phyloP scores from a whole-genome alignment of 2,797 vertebrate species.

The Tamandua tetradactyla region DNA sequence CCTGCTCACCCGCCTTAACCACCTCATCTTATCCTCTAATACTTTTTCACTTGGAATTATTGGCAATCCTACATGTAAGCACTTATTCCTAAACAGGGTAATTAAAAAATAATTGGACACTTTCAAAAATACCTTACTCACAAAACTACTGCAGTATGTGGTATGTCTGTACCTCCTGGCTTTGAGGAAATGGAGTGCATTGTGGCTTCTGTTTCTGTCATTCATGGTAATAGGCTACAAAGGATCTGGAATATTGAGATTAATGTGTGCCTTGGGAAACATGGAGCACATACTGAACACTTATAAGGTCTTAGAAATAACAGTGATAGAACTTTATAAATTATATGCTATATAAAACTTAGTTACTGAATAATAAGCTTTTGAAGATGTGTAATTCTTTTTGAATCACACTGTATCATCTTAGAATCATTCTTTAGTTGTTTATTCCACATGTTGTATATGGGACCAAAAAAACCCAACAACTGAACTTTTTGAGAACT shows the following conservation, averaged over 20 bases:
- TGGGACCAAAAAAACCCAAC: neutral
- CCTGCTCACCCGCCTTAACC: neutral
- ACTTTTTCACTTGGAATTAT: neutral
- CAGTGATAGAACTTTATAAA: neutral
- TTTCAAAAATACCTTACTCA: neutral
- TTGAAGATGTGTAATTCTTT: neutral
- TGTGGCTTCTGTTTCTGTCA: neutral
- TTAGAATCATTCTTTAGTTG: slow-evolving; percentile 25
- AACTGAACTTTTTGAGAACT: slow-evolving; percentile 6
- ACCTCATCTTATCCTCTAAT: neutral
- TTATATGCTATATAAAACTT: neutral
- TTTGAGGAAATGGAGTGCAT: neutral
- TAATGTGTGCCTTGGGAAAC: neutral
- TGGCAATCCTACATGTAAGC: neutral
- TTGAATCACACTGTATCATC: neutral
- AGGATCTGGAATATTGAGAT: neutral
- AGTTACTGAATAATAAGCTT: slow-evolving; percentile 2
- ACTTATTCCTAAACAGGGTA: neutral
- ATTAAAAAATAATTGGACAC: neutral
- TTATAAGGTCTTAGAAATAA: neutral
- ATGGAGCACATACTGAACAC: neutral
- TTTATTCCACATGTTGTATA: neutral
- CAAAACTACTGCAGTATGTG: neutral
- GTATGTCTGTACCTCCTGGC: neutral
- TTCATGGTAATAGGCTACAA: neutral